Base-by-base conservation (phyloP, 2,113 vertebrate genomes). In the Corvus hawaiiensis region DNA sequence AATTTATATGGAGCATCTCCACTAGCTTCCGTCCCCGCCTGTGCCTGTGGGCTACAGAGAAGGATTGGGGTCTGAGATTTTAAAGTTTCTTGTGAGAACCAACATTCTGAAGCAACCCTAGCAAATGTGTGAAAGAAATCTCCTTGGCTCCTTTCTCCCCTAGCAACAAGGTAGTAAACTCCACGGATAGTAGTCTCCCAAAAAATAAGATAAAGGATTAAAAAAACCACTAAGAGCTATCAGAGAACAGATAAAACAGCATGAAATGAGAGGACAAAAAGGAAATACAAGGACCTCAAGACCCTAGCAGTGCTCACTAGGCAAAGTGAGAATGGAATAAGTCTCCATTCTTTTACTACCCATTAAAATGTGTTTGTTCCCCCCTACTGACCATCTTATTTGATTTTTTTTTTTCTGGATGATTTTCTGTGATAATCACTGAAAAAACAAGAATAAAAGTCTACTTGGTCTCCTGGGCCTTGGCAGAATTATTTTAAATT, bases 281-380 rank as follows among this genome's bases (percentile, higher is more conserved):
- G 4, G 15, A 41, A 51, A 59, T 63, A 41, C 19, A 35, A 58
- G 71, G 16, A 87, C 67, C 56, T 80, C 24, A 71, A 79, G 72
- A 88, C 35, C 62, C 64, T 68, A 55, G 51, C 81, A 88, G 62
- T 51, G 41, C 59, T 96, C 78, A 48, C 68, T 28, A 92, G 67
- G 67, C 41, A 95, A 94, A 89, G 56, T 78, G 78, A 95, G 52
- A 96, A 96, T 89, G 48, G 58, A 87, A 61, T 75, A 95, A 67
- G 63, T 66, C 52, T 85, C 59, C 26, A 30, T 84, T 86, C 37
- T 90, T 94, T 59, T 77, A 39, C 28, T 94, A 13, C 35, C 82
- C 16, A 83, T 92, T 95, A 93, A 86, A 96, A 80, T 32, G 46
- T 86, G 39, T 24, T 87, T 75, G 26, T 71, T 95, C 58, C n/a